Percentiles rank a stretch among this genome's conserved stretches.
Conservation (phyloP, 1,140 invertebrate genomes). For the Drosophila pectinifera region DNA sequence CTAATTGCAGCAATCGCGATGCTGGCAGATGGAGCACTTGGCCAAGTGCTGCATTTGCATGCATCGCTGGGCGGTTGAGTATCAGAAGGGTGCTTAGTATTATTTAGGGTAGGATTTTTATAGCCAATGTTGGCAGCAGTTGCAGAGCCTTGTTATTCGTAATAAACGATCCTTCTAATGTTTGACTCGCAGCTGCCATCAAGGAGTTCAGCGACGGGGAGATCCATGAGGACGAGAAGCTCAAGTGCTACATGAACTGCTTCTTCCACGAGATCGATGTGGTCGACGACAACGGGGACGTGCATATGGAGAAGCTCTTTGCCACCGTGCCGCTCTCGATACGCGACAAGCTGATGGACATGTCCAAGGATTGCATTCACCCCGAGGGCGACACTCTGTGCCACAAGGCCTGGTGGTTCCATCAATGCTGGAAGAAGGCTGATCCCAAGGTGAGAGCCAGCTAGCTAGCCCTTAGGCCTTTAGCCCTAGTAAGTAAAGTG, state of each 20-base stretch:
- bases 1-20: conserved; percentile 21
- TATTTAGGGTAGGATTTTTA: neutral
- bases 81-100: neutral
- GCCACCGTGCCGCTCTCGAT: conserved; percentile 62
- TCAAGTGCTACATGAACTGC: conserved; percentile 84
- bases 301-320: conserved; percentile 74
- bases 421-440: conserved; percentile 84
- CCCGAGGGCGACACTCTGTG: conserved; percentile 78
- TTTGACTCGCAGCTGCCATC: conserved; percentile 58
- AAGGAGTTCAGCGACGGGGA: conserved; percentile 82
- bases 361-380: conserved; percentile 69
- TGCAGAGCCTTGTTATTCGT: too few species aligned
- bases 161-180: too few species aligned
- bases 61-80: neutral
- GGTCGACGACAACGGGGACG: conserved; percentile 78
- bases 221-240: conserved; percentile 76
- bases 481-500: neutral
- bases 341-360: conserved; percentile 68
- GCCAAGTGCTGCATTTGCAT: conserved; percentile 14
- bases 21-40: neutral
- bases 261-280: conserved; percentile 78
- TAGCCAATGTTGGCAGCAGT: neutral
- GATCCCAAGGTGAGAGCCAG: conserved; percentile 73
- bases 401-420: conserved; percentile 84
- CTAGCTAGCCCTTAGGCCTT: neutral